Evolutionary conservation across 2,113 vertebrate species (phyloP).

Genomic region (Eulemur rufifrons): DNA sequence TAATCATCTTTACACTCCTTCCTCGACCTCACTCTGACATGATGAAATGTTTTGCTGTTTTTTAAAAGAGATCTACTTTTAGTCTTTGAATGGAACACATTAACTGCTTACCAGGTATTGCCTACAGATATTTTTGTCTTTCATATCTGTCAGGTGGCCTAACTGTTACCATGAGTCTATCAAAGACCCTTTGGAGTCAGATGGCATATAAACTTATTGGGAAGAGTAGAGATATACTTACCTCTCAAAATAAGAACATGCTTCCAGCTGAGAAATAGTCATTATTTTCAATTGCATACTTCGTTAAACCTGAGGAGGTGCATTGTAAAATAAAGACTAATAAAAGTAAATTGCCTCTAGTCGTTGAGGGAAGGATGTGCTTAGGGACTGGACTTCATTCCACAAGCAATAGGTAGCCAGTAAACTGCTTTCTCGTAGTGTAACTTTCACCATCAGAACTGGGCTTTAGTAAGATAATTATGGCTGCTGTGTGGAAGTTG

Average conservation of each 20-base stretch:
- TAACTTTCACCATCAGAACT: not conserved
- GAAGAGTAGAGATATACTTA: not conserved
- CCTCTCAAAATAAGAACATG: not conserved
- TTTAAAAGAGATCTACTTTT: not conserved
- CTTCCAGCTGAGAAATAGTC: not conserved
- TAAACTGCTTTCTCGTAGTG: not conserved
- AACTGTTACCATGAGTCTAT: not conserved
- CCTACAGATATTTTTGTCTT: slow-evolving; percentile 36
- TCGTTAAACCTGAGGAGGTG: not conserved
- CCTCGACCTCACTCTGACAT: not conserved
- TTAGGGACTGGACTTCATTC: not conserved
- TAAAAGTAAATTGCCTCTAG: not conserved
- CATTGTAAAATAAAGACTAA: not conserved
- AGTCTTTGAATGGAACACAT: not conserved
- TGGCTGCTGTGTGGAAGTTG: not conserved
- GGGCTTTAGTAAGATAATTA: not conserved
- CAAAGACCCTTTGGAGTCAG: not conserved
- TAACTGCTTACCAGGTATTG: not conserved
- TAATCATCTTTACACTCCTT: not conserved
- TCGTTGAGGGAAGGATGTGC: not conserved
- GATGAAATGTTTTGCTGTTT: not conserved
- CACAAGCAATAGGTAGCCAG: not conserved
- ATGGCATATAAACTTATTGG: not conserved
- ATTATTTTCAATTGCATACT: not conserved
- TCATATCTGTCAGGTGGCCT: not conserved